Evolutionary conservation across 1,140 invertebrate genomes (phyloP).

Genomic region (Drosophila murphyi): DNA sequence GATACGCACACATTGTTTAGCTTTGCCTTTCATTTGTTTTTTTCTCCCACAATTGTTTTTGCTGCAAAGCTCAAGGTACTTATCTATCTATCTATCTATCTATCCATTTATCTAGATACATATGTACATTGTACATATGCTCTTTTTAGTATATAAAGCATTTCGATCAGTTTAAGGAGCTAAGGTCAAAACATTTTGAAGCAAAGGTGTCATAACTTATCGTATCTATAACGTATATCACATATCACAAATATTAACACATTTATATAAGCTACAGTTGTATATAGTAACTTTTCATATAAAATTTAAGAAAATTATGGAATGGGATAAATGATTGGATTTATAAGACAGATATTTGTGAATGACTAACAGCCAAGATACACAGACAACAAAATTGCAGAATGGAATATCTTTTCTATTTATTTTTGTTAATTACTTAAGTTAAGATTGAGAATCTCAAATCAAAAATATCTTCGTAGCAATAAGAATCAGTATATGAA

Average conservation of each 20-base stretch:
- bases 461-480: too few relatives aligned
- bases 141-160: slow-evolving; percentile 40
- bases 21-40: slow-evolving; percentile 60
- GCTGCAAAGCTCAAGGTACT: slow-evolving; percentile 57
- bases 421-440: too few relatives aligned
- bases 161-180: slow-evolving; percentile 28
- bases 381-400: too few relatives aligned
- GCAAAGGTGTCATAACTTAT: slow-evolving; percentile 64
- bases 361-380: too few relatives aligned
- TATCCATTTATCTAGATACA: background rate
- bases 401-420: too few relatives aligned
- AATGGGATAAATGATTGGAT: too few relatives aligned
- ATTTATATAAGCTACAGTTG: background rate
- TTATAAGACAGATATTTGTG: too few relatives aligned
- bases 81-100: slow-evolving; percentile 30
- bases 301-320: background rate
- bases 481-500: too few relatives aligned
- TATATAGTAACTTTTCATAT: background rate
- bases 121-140: slow-evolving; percentile 27
- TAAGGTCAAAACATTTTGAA: slow-evolving; percentile 68
- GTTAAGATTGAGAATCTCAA: too few relatives aligned
- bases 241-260: background rate
- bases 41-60: slow-evolving; percentile 31
- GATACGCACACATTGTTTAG: slow-evolving; percentile 57
- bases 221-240: background rate